Base-by-base conservation (phyloP, 2,888 invertebrate genomes). In the Teinopalpus imperialis region DNA sequence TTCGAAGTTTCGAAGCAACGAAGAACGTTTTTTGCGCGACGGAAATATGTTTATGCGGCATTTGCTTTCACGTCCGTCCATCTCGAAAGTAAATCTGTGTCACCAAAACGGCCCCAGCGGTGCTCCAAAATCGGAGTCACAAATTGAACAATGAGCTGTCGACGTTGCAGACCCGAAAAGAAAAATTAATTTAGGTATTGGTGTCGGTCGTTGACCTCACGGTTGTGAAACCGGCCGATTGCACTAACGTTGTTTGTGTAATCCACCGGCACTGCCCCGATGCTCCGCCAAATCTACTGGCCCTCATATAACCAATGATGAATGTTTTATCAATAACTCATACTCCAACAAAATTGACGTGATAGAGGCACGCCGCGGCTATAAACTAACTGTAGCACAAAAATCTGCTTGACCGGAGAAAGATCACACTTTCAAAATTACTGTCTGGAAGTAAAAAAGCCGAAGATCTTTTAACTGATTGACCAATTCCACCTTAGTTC, bases 181-280 rank as follows among this genome's bases (percentile, higher is more conserved):
- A 85, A 85, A 45, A 86, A 87, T 85, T 86, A 86, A 87, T 87
- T 81, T 87, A 88, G 83, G 87, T 83, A 88, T 87, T 77, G 81
- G 86, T 87, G 87, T 75, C 86, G 87, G 86, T 77, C 85, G 71
- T 65, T 69, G 86, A 85, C 77, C 87, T 75, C 78, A 64, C 69
- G 69, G 79, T 88, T 87, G 85, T 83, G 87, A 86, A 86, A 87
- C 76, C 72, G 74, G 79, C 75, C 74, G 82, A 81, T 83, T 82
- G 82, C 82, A 78, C 76, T 77, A 76, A 71, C 73, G 72, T 73
- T 67, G 83, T 83, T 83, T 83, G 86, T 86, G 86, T 82, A 85
- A 85, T 74, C 78, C 77, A 69, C 72, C 65, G 69, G 65, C 79
- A 83, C 81, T n/a, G n/a, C n/a, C n/a, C n/a, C n/a, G 81, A 81